A percentile compares a stretch with the other conserved stretches of the same genome.
These are phyloP conservation scores for Osedax frankpressi DNA, from an alignment of 2,888 invertebrate genomes.

Conservation along the genomic window DNA sequence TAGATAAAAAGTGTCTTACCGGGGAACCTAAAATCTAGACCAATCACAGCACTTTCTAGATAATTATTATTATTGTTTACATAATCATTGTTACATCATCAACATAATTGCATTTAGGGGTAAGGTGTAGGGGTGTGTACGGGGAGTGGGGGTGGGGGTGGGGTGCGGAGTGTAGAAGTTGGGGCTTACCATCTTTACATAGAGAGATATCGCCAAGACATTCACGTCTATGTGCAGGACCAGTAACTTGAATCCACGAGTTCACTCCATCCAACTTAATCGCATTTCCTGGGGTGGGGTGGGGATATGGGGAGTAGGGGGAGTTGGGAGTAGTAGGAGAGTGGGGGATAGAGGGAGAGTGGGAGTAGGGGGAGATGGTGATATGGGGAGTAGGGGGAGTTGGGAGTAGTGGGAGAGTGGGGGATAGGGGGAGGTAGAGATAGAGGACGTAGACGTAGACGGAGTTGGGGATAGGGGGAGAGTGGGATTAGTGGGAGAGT, in stretches of 20 bases:
- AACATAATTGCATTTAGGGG: no score
- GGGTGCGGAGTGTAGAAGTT: no score
- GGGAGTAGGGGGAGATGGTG: background rate
- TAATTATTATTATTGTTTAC: no score
- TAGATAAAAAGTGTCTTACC: no score
- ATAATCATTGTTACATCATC: no score
- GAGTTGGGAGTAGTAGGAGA: constrained; percentile 3
- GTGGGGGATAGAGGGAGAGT: background rate
- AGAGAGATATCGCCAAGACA: constrained; percentile 41
- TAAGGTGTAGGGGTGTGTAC: no score
- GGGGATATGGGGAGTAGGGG: background rate
- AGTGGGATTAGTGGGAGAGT: background rate
- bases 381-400: background rate
- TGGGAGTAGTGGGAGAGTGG: constrained; percentile 3
- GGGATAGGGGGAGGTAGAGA: background rate
- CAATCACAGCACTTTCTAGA: no score
- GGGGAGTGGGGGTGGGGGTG: no score
- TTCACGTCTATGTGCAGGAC: constrained; percentile 37
- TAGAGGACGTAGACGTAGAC: background rate
- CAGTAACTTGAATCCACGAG: constrained; percentile 35
- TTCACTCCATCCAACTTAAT: constrained; percentile 31
- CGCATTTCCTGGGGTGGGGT: no score
- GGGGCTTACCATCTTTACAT: constrained; percentile 35
- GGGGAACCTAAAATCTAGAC: no score
- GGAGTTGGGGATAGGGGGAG: background rate